Conservation (phyloP, 2,888 invertebrate genomes). For the Nymphalis urticae region DNA sequence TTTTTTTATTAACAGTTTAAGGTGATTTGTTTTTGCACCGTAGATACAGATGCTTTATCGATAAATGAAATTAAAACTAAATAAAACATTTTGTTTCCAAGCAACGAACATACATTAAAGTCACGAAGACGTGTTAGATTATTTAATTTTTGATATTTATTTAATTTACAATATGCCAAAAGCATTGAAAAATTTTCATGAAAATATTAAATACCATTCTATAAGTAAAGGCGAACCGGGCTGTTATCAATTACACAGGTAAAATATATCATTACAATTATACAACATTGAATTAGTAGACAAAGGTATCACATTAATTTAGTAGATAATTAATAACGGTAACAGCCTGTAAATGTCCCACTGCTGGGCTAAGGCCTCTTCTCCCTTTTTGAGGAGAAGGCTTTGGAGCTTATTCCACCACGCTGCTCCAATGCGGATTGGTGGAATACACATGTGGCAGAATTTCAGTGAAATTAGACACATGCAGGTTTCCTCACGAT, state of each 20-base stretch:
- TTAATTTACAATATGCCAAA: slow-evolving; percentile 59
- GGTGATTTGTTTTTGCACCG: neutral
- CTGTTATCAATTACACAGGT: slow-evolving; percentile 73
- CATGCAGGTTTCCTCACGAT: too few relatives aligned
- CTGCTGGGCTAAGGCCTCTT: too few relatives aligned
- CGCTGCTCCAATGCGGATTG: too few relatives aligned
- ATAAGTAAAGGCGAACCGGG: slow-evolving; percentile 63
- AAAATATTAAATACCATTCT: slow-evolving; percentile 63
- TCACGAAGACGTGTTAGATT: slow-evolving; percentile 8
- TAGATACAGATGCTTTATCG: neutral
- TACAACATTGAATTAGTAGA: neutral
- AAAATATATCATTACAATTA: slow-evolving; percentile 17
- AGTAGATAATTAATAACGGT: too few relatives aligned
- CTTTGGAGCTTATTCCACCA: too few relatives aligned
- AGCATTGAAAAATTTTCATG: slow-evolving; percentile 55
- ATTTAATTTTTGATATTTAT: slow-evolving; percentile 27
- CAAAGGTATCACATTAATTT: too few relatives aligned
- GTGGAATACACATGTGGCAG: too few relatives aligned
- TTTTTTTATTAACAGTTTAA: neutral
- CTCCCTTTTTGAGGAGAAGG: too few relatives aligned
- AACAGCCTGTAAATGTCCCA: too few relatives aligned
- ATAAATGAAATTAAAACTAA: neutral
- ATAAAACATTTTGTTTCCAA: slow-evolving; percentile 28
- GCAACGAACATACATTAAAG: slow-evolving; percentile 32
- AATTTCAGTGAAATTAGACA: too few relatives aligned